phyloP scores from a whole-genome alignment of 2,888 invertebrate genomes.

The Neoascia interrupta region DNA sequence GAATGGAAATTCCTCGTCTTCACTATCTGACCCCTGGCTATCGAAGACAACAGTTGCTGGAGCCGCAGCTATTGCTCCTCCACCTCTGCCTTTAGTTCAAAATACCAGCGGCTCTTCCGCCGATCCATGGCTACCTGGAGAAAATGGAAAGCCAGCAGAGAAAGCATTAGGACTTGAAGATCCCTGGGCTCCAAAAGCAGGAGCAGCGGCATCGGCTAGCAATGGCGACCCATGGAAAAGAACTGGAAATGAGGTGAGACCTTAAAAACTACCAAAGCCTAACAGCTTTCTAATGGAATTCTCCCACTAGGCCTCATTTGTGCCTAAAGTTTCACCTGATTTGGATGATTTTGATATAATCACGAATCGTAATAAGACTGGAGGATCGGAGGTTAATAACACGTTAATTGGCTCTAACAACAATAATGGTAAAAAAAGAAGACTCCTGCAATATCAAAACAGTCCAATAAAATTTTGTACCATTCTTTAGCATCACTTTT shows the following conservation, averaged over 20 bases:
- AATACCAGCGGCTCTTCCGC: constrained; percentile 65
- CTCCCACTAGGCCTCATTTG: constrained; percentile 36
- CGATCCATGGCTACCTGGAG: constrained; percentile 77
- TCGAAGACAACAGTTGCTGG: constrained; percentile 72
- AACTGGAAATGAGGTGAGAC: constrained; percentile 77
- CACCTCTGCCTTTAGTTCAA: constrained; percentile 66
- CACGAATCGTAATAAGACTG: constrained; percentile 85
- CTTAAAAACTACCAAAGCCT: too few relatives aligned
- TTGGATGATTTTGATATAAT: constrained; percentile 93
- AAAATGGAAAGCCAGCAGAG: constrained; percentile 68
- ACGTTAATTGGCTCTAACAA: constrained; percentile 77
- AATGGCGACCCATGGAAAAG: constrained; percentile 84
- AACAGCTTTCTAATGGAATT: too few relatives aligned
- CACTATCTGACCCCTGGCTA: constrained; percentile 76
- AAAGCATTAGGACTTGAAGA: constrained; percentile 72
- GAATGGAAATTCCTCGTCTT: constrained; percentile 72
- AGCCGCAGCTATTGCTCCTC: constrained; percentile 70
- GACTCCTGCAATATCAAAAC: not conserved
- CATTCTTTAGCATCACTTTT: constrained; percentile 75
- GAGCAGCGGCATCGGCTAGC: constrained; percentile 73
- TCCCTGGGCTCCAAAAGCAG: constrained; percentile 77
- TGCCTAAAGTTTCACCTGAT: constrained; percentile 81
- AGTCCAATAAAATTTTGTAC: not conserved
- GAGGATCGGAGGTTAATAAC: constrained; percentile 73
- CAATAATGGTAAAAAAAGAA: constrained; percentile 77